Percentiles rank a stretch among this genome's conserved stretches.
Evolutionary conservation across 1,140 invertebrate genomes (phyloP).

Genomic region (Drosophila mojavensis): DNA sequence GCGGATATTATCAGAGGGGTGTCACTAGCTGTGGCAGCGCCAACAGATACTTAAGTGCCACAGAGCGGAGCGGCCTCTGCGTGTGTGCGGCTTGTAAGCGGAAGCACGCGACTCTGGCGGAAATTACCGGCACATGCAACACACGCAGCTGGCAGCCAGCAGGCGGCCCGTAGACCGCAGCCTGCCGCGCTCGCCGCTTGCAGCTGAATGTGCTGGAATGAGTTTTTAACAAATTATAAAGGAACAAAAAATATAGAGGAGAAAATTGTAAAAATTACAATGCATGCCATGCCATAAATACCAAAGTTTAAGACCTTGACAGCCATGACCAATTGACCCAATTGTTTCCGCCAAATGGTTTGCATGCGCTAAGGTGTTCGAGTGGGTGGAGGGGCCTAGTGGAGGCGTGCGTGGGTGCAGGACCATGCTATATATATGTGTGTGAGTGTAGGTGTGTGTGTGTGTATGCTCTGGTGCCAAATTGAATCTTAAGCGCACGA

Average conservation of each 20-base stretch:
- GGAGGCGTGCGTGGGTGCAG: conserved; percentile 9
- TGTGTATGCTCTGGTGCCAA: conserved; percentile 36
- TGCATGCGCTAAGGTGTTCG: conserved; percentile 57
- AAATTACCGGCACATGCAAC: conserved; percentile 77
- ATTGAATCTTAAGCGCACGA: conserved; percentile 72
- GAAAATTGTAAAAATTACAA: conserved; percentile 56
- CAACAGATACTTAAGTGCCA: conserved; percentile 77
- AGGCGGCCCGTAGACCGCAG: not conserved
- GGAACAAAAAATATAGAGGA: conserved; percentile 7
- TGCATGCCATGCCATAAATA: conserved; percentile 77
- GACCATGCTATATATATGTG: not conserved
- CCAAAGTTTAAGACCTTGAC: conserved; percentile 74
- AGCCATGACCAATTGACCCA: conserved; percentile 80
- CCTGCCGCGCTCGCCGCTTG: conserved; percentile 11
- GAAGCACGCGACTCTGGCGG: conserved; percentile 74
- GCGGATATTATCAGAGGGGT: conserved; percentile 71
- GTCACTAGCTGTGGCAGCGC: conserved; percentile 44
- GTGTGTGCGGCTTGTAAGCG: conserved; percentile 56
- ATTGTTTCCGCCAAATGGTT: conserved; percentile 57
- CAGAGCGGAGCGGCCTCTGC: conserved; percentile 41
- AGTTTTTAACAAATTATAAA: conserved; percentile 71
- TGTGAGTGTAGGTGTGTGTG: not conserved
- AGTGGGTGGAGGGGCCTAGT: conserved; percentile 18
- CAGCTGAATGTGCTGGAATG: conserved; percentile 28
- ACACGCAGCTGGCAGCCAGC: conserved; percentile 53